These are phyloP conservation scores for Etheostoma spectabile DNA, from an alignment of 2,113 vertebrate genomes.

Conservation along the genomic window DNA sequence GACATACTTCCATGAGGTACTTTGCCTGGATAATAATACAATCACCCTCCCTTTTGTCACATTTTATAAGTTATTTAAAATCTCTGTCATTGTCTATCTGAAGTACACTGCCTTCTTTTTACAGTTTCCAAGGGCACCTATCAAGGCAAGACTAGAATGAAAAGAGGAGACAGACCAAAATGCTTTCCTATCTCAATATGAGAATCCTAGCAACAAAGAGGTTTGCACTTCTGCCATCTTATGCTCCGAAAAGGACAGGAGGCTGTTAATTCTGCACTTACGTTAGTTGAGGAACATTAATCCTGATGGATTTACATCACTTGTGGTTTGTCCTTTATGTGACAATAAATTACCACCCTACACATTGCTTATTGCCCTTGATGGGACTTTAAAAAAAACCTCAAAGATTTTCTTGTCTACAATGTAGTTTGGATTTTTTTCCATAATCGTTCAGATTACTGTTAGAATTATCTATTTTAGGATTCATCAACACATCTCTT, in stretches of 20 bases:
- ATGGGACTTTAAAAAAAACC: slow-evolving; percentile 41
- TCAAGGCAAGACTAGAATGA: slow-evolving; percentile 27
- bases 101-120: slow-evolving; percentile 4
- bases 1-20: background rate
- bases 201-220: slow-evolving; percentile 61
- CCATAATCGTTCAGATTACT: background rate
- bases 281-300: slow-evolving; percentile 76
- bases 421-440: slow-evolving; percentile 15
- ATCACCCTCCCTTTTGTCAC: slow-evolving; percentile 2
- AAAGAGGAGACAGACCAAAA: slow-evolving; percentile 31
- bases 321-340: slow-evolving; percentile 63
- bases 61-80: slow-evolving; percentile 17
- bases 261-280: slow-evolving; percentile 61
- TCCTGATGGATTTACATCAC: slow-evolving; percentile 70
- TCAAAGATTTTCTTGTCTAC: slow-evolving; percentile 7
- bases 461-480: slow-evolving; percentile 34
- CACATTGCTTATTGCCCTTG: slow-evolving; percentile 61
- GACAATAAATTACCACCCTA: slow-evolving; percentile 56
- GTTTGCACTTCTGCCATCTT: slow-evolving; percentile 34
- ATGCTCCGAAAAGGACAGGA: slow-evolving; percentile 25
- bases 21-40: slow-evolving; percentile 2
- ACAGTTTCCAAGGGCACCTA: slow-evolving; percentile 32
- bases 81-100: background rate
- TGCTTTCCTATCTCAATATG: slow-evolving; percentile 23
- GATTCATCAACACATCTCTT: slow-evolving; percentile 62